Evolutionary conservation across 1,140 invertebrate genomes (phyloP), one percentile per base, ranked within the genome.

Genomic region (Drosophila oshimai): DNA sequence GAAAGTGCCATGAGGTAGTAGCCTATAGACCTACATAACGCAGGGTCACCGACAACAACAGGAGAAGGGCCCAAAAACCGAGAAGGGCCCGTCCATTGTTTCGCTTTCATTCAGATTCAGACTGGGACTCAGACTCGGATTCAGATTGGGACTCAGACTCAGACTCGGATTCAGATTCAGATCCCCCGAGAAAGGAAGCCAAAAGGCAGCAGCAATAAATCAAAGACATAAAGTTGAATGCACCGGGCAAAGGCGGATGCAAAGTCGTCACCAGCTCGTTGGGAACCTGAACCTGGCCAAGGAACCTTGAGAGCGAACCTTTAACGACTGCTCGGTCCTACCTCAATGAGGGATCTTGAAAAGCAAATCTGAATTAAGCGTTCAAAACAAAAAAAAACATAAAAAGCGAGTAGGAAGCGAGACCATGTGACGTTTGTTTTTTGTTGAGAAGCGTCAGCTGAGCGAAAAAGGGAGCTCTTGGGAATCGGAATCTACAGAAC

Each of bases 141-240:
- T 20, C 46, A 34, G 29, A 26, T 42, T 10, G n/a, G n/a, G n/a
- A n/a, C 22, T 76, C 45, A 33, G 67, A 51, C 17, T 6, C 62
- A 3, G 24, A 67, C 6, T 33, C 6, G 1, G 33, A 58, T 22
- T 55, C 24, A 7, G 36, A 51, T 34, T 45, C 58, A 41, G 67
- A 47, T 65, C 26, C 61, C 68, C 68, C 68, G 61, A 45, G 46
- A 60, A 31, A 69, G 69, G 41, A 50, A 68, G 70, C 36, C 62
- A n/a, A 54, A 29, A 22, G 49, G 53, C 60, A 58, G 55, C 53
- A 83, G 65, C 79, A 84, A 80, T 80, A 89, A 89, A 89, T 89
- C 86, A 89, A 89, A 89, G 75, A 69, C 53, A 71, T 80, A 71
- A 87, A 87, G 86, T 86, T 89, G 86, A 89, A 89, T 84, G 86